These are phyloP conservation scores for Graptemys geographica DNA, from an alignment of 2,797 vertebrate species.

Conservation along the genomic window DNA sequence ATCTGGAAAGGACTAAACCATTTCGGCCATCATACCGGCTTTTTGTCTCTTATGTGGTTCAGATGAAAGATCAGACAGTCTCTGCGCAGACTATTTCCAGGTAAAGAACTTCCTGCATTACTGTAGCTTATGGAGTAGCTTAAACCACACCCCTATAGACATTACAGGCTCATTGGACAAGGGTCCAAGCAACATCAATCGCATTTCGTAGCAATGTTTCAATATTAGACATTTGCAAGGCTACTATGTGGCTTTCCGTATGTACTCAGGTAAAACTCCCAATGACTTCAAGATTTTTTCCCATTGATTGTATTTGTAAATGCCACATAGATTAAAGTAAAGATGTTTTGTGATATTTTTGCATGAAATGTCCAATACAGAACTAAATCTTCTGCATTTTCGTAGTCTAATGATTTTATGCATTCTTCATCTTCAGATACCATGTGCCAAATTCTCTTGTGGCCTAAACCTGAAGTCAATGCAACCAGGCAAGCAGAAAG, in stretches of 20 bases:
- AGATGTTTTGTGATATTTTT: not conserved
- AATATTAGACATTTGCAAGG: not conserved
- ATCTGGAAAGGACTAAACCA: not conserved
- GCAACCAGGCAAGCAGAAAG: not conserved
- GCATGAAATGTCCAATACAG: accelerated
- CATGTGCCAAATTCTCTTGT: accelerated
- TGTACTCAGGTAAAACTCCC: not conserved
- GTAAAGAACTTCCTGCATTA: not conserved
- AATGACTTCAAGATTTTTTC: not conserved
- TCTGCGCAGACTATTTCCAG: not conserved
- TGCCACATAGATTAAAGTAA: not conserved
- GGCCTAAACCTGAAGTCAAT: not conserved
- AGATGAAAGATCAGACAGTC: not conserved
- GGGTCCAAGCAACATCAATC: not conserved
- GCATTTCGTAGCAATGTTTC: not conserved
- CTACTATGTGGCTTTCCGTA: not conserved
- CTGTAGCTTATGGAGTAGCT: not conserved
- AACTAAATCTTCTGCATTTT: not conserved
- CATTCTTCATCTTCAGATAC: not conserved
- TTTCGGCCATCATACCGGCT: not conserved
- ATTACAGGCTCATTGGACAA: not conserved
- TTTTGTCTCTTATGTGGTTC: not conserved
- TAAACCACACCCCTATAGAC: not conserved
- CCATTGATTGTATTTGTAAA: not conserved
- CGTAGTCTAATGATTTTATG: not conserved